Evolutionary conservation across 2,113 vertebrate genomes (phyloP).

Genomic region (Polypterus senegalus): DNA sequence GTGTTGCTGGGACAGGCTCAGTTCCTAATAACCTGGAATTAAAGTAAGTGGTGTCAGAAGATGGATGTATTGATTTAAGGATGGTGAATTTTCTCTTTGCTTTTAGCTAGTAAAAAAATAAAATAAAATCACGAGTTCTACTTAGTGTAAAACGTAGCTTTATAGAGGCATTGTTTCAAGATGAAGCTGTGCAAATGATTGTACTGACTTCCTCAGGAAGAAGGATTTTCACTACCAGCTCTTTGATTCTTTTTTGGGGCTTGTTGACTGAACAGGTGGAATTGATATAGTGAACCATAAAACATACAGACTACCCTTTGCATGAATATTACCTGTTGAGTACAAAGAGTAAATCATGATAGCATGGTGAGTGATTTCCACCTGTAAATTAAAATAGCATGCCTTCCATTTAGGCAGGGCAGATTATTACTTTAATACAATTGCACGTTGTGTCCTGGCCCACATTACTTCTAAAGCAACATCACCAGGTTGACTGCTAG

Average conservation of each 20-base stretch:
- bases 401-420: conserved; percentile 31
- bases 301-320: conserved; percentile 17
- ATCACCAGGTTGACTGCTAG: not conserved
- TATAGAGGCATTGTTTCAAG: too few species aligned
- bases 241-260: too few species aligned
- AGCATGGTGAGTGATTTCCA: conserved; percentile 29
- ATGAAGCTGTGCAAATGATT: not conserved
- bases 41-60: too few species aligned
- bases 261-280: conserved; percentile 33
- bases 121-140: too few species aligned
- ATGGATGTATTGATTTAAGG: too few species aligned
- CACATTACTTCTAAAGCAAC: not conserved
- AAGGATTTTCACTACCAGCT: not conserved
- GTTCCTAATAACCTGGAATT: too few species aligned
- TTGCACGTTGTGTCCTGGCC: conserved; percentile 17
- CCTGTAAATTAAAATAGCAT: conserved; percentile 48
- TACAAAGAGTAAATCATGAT: conserved; percentile 26
- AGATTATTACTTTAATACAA: conserved; percentile 27
- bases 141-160: too few species aligned
- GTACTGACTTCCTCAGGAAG: not conserved
- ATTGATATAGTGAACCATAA: conserved; percentile 38
- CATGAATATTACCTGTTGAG: conserved; percentile 32
- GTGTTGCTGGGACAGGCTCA: too few species aligned
- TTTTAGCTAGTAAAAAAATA: too few species aligned
- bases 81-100: too few species aligned